Evolutionary conservation across 2,888 invertebrate species (phyloP), one percentile per base, ranked within the genome.

Genomic region (Gisinianus flammeolus): DNA sequence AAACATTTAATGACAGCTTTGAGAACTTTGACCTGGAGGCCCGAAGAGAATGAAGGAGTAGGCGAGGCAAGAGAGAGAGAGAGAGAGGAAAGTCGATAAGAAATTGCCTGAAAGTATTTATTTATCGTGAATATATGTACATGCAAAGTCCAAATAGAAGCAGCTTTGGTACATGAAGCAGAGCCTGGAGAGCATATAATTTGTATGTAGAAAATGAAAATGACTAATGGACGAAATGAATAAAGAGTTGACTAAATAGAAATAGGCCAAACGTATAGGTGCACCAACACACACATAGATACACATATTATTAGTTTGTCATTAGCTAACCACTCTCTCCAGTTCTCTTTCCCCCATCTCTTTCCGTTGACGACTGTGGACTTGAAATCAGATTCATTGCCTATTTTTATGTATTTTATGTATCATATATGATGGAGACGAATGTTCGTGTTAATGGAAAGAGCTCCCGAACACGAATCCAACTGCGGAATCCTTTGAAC

Each of bases 161-260:
- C n/a, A n/a, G n/a, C n/a, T n/a, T n/a, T n/a, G n/a, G n/a, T n/a
- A n/a, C n/a, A 35, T 35, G 12, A 35, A 35, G 5, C 12, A 35
- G 35, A 8, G 12, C 35, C 35, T 8, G 35, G 35, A 35, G 12
- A 35, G 12, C 35, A 35, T 35, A 5, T 35, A 35, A 12, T 35
- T 35, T 35, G 6, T 35, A n/a, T n/a, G n/a, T n/a, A n/a, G n/a
- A n/a, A n/a, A n/a, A n/a, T n/a, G n/a, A n/a, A n/a, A n/a, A n/a
- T n/a, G n/a, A n/a, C n/a, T n/a, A n/a, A n/a, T n/a, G n/a, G n/a
- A 56, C 19, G 56, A 56, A 56, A 56, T 56, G 22, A 56, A 56
- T 56, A 22, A n/a, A 56, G 56, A 56, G 56, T 56, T 56, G 56
- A 56, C 56, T 56, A 56, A 56, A 56, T n/a, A n/a, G n/a, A n/a